A percentile compares a stretch with the other conserved stretches of the same genome.
Conservation (phyloP, 2,113 vertebrate genomes). For the Aegithalos caudatus region DNA sequence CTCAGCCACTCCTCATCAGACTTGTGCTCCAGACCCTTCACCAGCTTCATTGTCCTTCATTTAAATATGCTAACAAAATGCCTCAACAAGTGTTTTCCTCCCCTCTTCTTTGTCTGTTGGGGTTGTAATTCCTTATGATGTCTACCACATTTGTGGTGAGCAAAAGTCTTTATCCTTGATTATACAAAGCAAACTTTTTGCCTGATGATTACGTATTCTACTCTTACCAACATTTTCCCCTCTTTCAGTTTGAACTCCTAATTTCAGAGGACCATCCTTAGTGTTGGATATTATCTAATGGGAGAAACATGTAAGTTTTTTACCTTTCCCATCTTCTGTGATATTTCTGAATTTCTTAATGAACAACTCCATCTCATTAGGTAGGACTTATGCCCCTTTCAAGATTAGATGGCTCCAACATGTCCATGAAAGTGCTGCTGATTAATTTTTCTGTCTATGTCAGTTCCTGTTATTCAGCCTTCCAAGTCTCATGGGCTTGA, state of each 20-base stretch:
- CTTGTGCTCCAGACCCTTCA: neutral
- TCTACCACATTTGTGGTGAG: neutral
- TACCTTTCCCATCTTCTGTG: neutral
- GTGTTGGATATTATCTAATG: neutral
- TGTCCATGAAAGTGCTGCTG: neutral
- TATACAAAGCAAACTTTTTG: neutral
- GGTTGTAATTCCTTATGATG: neutral
- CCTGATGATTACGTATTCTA: neutral
- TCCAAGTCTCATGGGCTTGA: neutral
- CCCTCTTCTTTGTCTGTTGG: neutral
- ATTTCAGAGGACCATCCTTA: neutral
- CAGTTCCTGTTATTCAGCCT: neutral
- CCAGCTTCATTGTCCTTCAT: neutral
- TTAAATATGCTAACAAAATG: neutral
- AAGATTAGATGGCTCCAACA: neutral
- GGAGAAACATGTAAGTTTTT: neutral
- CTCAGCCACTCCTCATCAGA: fast-evolving
- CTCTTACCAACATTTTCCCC: neutral
- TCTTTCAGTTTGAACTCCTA: neutral
- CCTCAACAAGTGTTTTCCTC: neutral
- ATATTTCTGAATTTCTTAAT: neutral
- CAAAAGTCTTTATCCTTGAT: neutral
- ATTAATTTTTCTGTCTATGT: neutral
- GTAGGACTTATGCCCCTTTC: neutral
- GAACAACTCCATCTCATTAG: neutral